Base-by-base conservation (phyloP, 2,888 invertebrate species). In the Trachelus iudaicus region DNA sequence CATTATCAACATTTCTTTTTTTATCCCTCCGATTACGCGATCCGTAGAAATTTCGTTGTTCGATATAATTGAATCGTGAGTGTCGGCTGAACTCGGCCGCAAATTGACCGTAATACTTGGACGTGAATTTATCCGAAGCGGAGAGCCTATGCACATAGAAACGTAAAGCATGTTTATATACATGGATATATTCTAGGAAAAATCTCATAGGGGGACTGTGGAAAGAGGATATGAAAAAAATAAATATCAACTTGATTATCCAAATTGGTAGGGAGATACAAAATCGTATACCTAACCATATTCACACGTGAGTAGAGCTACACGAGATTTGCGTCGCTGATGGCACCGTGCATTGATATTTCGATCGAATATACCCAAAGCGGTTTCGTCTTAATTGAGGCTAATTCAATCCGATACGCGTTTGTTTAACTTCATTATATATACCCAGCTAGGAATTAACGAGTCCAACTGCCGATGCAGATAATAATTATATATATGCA, bases 11-110 rank as follows among this genome's bases (percentile, higher is more conserved):
- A 85, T 88, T 88, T 87, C 80, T 84, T 86, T 86, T 88, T 87
- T 40, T 40, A 1, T 4, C 15, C 15, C 6, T 15, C 40, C 40
- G 40, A 40, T 40, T 15, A 40, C 15, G 15, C 86, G 86, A 89
- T 86, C 85, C 85, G 85, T 84, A 84, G 83, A 85, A 87, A 87
- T 87, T 87, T 87, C 83, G 87, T 86, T 86, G 85, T 83, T 15
- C 84, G 84, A 84, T 85, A 84, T 89, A 89, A 90, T 89, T 89
- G 88, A 90, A 90, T 90, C 86, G 85, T 85, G 86, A 88, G 84
- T 85, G 89, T 86, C 85, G 85, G 86, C 82, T 85, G 82, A 85
- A 87, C 87, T 88, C 85, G 83, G 83, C 87, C 89, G 87, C 87
- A 89, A 90, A 90, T 90, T 89, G 88, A 87, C 87, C 78, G 73